Percentiles rank a stretch among this genome's conserved stretches.
Evolutionary conservation across 2,797 vertebrate genomes (phyloP).

Genomic region (Phataginus tricuspis): DNA sequence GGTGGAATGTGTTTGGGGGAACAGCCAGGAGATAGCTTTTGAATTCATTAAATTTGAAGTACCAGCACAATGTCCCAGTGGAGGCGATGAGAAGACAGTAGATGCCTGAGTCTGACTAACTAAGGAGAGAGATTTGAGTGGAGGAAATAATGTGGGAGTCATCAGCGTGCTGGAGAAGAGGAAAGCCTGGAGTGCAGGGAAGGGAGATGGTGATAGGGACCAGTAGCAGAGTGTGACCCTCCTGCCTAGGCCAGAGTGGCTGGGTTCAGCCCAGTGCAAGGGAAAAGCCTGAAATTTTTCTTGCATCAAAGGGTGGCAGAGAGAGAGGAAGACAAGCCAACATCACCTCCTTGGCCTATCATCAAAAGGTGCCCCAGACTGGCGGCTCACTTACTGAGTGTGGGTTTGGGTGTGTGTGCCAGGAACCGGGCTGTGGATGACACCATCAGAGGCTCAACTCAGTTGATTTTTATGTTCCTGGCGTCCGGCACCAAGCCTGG

Average conservation of each 20-base stretch:
- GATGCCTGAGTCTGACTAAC: not conserved
- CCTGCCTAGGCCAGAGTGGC: not conserved
- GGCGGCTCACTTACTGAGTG: not conserved
- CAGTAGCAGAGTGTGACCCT: accelerated
- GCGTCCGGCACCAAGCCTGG: not conserved
- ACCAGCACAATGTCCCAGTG: accelerated
- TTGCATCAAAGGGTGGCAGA: accelerated
- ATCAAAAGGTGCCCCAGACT: not conserved
- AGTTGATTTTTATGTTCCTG: not conserved
- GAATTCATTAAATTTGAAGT: accelerated
- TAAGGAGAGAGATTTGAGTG: not conserved
- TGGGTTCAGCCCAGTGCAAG: accelerated
- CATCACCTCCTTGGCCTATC: not conserved
- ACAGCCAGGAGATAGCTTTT: not conserved
- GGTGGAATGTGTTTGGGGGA: not conserved
- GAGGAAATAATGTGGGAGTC: not conserved
- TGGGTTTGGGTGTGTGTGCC: not conserved
- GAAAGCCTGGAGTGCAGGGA: not conserved
- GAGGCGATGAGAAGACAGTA: not conserved
- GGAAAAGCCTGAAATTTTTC: not conserved
- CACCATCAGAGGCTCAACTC: not conserved
- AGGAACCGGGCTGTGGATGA: not conserved
- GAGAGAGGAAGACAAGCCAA: not conserved
- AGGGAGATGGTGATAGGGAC: not conserved
- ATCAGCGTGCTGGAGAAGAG: not conserved